Percentiles rank a stretch among this genome's conserved stretches.
These are phyloP conservation scores for Euschistus heros DNA, from an alignment of 1,140 invertebrate genomes.

Conservation along the genomic window DNA sequence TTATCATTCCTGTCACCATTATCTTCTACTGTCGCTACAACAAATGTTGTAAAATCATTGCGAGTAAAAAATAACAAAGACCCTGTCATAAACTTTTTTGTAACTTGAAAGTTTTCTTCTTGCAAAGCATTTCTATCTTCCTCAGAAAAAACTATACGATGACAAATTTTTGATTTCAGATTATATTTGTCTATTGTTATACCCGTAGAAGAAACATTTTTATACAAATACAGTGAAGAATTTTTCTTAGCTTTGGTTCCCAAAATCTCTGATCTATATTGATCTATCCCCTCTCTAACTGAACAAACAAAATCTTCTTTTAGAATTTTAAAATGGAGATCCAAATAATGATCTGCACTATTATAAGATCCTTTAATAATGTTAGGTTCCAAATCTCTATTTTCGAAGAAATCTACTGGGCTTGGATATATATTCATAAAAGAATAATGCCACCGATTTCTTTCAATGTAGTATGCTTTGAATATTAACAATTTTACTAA, in stretches of 20 bases:
- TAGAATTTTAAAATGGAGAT: conserved; percentile 41
- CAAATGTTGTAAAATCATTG: conserved; percentile 52
- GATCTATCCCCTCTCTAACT: conserved; percentile 35
- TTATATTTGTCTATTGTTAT: conserved; percentile 46
- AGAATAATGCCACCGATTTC: neutral
- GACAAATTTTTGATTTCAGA: conserved; percentile 24
- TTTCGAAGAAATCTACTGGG: neutral
- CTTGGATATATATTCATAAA: neutral
- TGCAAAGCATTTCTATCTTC: neutral
- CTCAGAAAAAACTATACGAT: conserved; percentile 25
- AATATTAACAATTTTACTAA: neutral
- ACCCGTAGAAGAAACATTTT: neutral
- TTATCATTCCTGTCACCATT: conserved; percentile 37
- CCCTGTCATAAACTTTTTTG: conserved; percentile 55
- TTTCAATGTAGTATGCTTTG: neutral
- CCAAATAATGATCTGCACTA: conserved; percentile 39
- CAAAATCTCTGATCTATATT: conserved; percentile 7
- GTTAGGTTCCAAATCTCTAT: neutral
- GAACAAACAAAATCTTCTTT: conserved; percentile 41
- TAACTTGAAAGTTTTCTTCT: conserved; percentile 33
- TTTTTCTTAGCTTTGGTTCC: neutral
- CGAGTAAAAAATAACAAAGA: conserved; percentile 58
- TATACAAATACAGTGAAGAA: neutral
- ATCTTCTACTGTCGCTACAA: conserved; percentile 54
- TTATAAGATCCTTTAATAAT: conserved; percentile 31